Percentiles rank a stretch among this genome's conserved stretches.
phyloP scores from a whole-genome alignment of 2,888 invertebrate genomes.

The Linnaemya tessellans region DNA sequence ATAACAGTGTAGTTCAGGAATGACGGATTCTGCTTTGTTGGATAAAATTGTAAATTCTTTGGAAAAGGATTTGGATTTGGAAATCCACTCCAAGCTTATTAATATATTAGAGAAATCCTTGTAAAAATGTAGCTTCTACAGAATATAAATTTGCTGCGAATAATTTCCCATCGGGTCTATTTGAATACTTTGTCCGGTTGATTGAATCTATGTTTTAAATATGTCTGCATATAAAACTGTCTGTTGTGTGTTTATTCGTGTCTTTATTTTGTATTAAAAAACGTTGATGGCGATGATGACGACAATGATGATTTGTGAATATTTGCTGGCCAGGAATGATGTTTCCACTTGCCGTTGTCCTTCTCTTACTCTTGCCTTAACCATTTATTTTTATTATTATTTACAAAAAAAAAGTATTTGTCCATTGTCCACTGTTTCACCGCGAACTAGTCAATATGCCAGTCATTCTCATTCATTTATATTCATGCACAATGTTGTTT shows the following conservation, averaged over 20 bases:
- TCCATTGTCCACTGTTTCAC: conserved; percentile 34
- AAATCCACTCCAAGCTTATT: too few species aligned
- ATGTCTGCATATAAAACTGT: conserved; percentile 40
- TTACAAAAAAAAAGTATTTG: background rate
- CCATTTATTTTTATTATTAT: conserved; percentile 24
- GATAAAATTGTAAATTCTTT: too few species aligned
- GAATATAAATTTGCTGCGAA: background rate
- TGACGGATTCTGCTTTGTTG: too few species aligned
- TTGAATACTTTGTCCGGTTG: conserved; percentile 14
- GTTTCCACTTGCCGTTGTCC: conserved; percentile 38
- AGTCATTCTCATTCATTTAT: conserved; percentile 50
- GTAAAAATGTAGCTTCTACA: too few species aligned
- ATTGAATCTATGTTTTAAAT: conserved; percentile 59
- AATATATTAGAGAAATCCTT: too few species aligned
- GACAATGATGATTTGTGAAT: conserved; percentile 71
- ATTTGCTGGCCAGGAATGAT: conserved; percentile 67
- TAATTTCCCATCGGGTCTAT: conserved; percentile 6
- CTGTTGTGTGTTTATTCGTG: conserved; percentile 20
- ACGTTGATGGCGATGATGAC: conserved; percentile 63
- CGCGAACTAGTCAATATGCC: conserved; percentile 61
- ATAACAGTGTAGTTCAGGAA: too few species aligned
- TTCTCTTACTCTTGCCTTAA: conserved; percentile 34
- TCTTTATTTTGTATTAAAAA: conserved; percentile 13
- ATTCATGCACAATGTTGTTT: conserved; percentile 55
- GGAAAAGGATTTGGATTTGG: too few species aligned